phyloP scores from a whole-genome alignment of 1,140 invertebrate genomes.

The Danaus melanippus region DNA sequence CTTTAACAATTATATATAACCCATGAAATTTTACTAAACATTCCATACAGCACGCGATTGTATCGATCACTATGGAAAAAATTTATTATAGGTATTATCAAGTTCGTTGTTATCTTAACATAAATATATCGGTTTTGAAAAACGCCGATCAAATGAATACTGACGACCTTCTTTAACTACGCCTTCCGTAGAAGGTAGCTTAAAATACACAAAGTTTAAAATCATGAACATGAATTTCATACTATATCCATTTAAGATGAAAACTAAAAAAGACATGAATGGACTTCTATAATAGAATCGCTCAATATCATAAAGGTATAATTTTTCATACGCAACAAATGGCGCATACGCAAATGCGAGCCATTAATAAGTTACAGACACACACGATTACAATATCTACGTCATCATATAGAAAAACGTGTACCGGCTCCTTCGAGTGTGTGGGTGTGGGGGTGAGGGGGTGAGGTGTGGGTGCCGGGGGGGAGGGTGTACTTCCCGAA shows the following conservation, averaged over 20 bases:
- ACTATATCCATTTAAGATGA: too few relatives aligned
- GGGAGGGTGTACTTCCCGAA: constrained; percentile 51
- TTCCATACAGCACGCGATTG: constrained; percentile 25
- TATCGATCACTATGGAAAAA: too few relatives aligned
- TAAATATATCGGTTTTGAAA: too few relatives aligned
- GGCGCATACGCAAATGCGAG: constrained; percentile 49
- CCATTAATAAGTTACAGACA: constrained; percentile 58
- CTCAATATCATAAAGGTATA: constrained; percentile 4
- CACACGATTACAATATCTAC: constrained; percentile 39
- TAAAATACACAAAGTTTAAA: too few relatives aligned
- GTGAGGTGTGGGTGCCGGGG: constrained; percentile 20
- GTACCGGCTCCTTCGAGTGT: constrained; percentile 36
- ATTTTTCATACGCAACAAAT: constrained; percentile 49
- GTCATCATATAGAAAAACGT: constrained; percentile 27
- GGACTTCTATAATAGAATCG: too few relatives aligned
- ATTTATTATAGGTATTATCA: too few relatives aligned
- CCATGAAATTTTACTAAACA: constrained; percentile 44
- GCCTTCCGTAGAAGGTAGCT: too few relatives aligned
- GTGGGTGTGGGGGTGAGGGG: constrained; percentile 31
- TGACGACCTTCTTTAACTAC: too few relatives aligned
- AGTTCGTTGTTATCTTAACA: too few relatives aligned
- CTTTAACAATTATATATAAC: constrained; percentile 45
- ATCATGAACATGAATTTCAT: too few relatives aligned
- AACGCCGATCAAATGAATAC: too few relatives aligned
- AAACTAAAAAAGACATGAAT: too few relatives aligned